Conservation (phyloP, 2,113 vertebrate species). For the Mustelus asterias region DNA sequence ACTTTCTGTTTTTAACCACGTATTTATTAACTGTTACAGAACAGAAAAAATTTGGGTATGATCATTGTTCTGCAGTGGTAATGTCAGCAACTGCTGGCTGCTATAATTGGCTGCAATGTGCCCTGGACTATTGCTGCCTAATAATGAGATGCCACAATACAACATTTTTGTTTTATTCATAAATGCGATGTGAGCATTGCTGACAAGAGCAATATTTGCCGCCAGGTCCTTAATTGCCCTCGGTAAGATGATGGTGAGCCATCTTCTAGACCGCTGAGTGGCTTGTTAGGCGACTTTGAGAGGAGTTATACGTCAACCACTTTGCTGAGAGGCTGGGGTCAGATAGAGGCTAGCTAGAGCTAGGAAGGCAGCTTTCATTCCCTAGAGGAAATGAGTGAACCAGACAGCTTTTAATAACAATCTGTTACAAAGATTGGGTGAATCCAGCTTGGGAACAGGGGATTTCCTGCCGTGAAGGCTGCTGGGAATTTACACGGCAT, state of each 20-base stretch:
- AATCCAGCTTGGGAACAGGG: too few relatives aligned
- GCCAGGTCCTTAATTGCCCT: neutral
- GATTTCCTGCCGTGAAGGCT: too few relatives aligned
- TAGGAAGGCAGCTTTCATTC: too few relatives aligned
- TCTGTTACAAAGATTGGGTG: neutral
- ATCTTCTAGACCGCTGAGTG: neutral
- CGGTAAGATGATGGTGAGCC: neutral
- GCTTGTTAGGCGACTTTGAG: neutral
- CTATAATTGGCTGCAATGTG: neutral
- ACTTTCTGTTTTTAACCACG: neutral
- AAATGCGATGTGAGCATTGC: neutral
- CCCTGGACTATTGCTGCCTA: neutral
- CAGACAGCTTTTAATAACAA: neutral
- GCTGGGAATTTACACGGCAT: too few relatives aligned
- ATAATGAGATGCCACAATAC: neutral
- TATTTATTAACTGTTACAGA: neutral
- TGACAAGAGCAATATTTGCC: neutral
- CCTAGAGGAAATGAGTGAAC: neutral
- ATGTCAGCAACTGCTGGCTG: neutral
- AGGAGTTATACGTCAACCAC: neutral
- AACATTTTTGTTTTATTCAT: neutral
- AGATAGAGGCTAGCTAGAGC: too few relatives aligned
- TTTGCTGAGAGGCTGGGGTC: neutral
- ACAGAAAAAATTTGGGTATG: neutral
- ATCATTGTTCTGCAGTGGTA: neutral